Percentiles rank a stretch among this genome's conserved stretches.
Evolutionary conservation across 2,888 invertebrate species (phyloP).

Genomic region (Drosophila demipolita): DNA sequence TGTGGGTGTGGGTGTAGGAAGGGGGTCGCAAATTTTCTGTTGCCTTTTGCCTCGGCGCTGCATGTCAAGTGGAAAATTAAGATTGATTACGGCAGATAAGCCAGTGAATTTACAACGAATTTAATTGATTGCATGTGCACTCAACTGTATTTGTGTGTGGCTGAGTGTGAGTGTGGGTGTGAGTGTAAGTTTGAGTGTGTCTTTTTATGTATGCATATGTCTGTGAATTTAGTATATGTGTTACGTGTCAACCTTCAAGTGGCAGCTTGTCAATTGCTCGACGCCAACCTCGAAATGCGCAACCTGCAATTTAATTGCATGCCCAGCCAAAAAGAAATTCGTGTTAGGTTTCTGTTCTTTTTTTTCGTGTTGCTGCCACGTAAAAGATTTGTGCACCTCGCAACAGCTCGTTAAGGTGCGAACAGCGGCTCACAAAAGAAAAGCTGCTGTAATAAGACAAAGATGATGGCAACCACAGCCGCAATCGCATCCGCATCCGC

Average conservation of each 20-base stretch:
- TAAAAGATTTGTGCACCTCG: slow-evolving; percentile 34
- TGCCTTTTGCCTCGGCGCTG: slow-evolving; percentile 59
- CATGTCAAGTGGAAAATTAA: slow-evolving; percentile 81
- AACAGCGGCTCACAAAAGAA: slow-evolving; percentile 56
- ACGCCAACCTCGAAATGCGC: slow-evolving; percentile 57
- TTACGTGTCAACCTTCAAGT: slow-evolving; percentile 66
- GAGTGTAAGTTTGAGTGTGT: slow-evolving; percentile 5
- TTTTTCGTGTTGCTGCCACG: not conserved
- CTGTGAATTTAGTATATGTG: slow-evolving; percentile 34
- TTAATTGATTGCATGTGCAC: slow-evolving; percentile 80
- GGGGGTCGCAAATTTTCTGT: slow-evolving; percentile 31
- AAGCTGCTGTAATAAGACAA: slow-evolving; percentile 69
- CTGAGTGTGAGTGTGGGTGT: not conserved
- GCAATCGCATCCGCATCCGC: slow-evolving; percentile 2
- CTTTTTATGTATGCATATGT: slow-evolving; percentile 6
- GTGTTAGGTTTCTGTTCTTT: slow-evolving; percentile 13
- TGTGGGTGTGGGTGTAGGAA: not conserved
- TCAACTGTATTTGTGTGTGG: slow-evolving; percentile 44
- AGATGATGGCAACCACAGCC: slow-evolving; percentile 59
- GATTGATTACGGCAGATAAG: slow-evolving; percentile 81
- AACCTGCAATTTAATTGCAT: slow-evolving; percentile 71
- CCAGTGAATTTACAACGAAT: slow-evolving; percentile 81
- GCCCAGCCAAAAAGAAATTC: slow-evolving; percentile 44
- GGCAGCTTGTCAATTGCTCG: slow-evolving; percentile 73
- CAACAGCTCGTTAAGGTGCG: slow-evolving; percentile 63